A percentile compares a stretch with the other conserved stretches of the same genome.
phyloP scores from a whole-genome alignment of 2,888 invertebrate genomes.

The Mylabris sibirica region DNA sequence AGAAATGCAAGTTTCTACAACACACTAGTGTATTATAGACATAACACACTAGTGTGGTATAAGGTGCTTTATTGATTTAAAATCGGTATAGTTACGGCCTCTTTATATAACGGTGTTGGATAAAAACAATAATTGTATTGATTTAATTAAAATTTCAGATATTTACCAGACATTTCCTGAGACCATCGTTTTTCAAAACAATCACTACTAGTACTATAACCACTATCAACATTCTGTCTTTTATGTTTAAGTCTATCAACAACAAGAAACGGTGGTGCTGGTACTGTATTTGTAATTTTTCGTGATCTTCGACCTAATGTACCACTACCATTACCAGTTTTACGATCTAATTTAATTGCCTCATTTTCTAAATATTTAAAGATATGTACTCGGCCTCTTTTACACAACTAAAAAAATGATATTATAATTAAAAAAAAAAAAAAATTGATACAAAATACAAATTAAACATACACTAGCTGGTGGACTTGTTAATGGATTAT shows the following conservation, averaged over 20 bases:
- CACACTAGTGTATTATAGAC: too few species aligned
- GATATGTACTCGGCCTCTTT: conserved; percentile 91
- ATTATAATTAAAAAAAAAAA: conserved; percentile 2
- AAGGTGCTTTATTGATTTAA: too few species aligned
- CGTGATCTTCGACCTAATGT: conserved; percentile 65
- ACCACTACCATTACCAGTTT: conserved; percentile 60
- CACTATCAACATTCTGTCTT: conserved; percentile 85
- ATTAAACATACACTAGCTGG: conserved; percentile 83
- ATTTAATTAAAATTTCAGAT: too few species aligned
- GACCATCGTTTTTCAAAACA: conserved; percentile 84
- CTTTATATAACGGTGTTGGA: too few species aligned
- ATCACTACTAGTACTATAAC: conserved; percentile 87
- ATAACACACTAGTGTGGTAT: too few species aligned
- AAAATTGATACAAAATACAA: neutral
- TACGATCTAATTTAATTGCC: conserved; percentile 75
- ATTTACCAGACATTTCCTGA: conserved; percentile 71
- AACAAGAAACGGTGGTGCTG: conserved; percentile 56
- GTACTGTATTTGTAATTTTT: conserved; percentile 61
- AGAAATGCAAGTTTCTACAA: too few species aligned
- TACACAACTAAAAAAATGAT: conserved; percentile 74
- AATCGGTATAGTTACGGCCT: too few species aligned
- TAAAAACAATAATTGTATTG: too few species aligned
- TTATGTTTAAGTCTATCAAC: conserved; percentile 64
- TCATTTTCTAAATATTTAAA: conserved; percentile 93
- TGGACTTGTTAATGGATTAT: conserved; percentile 91